Percentiles rank a stretch among this genome's conserved stretches.
Conservation (phyloP, 2,113 vertebrate genomes). For the Enhydra lutris region DNA sequence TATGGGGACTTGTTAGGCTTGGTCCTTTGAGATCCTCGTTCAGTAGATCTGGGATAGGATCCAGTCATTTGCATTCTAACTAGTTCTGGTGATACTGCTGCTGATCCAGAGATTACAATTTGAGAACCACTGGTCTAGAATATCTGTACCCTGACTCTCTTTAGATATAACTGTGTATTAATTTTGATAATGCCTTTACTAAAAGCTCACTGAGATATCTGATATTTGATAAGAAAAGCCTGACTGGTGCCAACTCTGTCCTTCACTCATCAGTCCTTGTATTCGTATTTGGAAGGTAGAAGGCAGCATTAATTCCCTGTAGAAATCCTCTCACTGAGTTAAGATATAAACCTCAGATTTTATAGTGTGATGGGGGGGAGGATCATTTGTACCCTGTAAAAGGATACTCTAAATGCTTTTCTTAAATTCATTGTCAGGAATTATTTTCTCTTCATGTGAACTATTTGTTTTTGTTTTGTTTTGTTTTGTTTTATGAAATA, state of each 20-base stretch:
- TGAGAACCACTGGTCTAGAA: background rate
- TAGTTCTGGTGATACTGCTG: background rate
- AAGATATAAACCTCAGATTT: background rate
- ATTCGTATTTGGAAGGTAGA: background rate
- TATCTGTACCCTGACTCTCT: background rate
- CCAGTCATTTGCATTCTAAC: background rate
- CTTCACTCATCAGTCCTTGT: background rate
- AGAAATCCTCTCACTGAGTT: background rate
- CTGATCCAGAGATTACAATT: background rate
- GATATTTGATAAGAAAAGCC: background rate
- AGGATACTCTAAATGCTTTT: background rate
- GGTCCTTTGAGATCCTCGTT: background rate
- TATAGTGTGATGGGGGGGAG: background rate
- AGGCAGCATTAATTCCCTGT: background rate
- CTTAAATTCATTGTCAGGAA: background rate
- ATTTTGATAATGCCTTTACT: slow-evolving; percentile 1
- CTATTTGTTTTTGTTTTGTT: background rate
- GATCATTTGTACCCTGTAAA: background rate
- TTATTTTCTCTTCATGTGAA: background rate
- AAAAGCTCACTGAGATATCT: background rate
- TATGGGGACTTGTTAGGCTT: background rate
- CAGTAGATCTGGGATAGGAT: background rate
- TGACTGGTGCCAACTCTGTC: background rate
- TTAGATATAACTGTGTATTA: background rate
- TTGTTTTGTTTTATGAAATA: background rate